Evolutionary conservation across 2,888 invertebrate genomes (phyloP).

Genomic region (Galerucella nymphaeae): DNA sequence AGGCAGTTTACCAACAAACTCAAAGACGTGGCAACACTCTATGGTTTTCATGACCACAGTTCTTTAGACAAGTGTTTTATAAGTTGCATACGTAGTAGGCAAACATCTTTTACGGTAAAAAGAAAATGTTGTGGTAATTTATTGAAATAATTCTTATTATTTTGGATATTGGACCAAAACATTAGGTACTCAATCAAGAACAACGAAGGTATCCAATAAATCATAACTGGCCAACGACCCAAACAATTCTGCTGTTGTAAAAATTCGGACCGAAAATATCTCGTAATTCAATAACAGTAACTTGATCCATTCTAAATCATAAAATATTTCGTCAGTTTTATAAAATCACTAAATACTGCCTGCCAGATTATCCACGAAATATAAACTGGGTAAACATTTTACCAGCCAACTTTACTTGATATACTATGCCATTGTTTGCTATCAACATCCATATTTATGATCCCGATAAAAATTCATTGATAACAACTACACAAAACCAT

Average conservation of each 20-base stretch:
- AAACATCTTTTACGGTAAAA: too few relatives aligned
- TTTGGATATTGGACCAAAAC: too few relatives aligned
- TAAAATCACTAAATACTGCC: neutral
- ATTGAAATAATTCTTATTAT: too few relatives aligned
- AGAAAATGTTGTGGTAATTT: too few relatives aligned
- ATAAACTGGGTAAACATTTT: neutral
- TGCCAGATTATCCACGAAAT: neutral
- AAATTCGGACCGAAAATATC: too few relatives aligned
- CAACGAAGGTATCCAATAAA: too few relatives aligned
- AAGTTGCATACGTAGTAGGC: slow-evolving; percentile 2
- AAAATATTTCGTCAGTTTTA: neutral
- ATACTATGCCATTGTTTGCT: neutral
- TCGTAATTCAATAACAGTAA: too few relatives aligned
- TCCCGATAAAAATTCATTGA: slow-evolving; percentile 1
- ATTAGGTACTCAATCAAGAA: too few relatives aligned
- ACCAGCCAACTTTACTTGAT: neutral
- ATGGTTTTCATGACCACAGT: neutral
- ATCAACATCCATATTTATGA: slow-evolving; percentile 5
- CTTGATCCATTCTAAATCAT: too few relatives aligned
- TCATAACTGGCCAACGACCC: too few relatives aligned
- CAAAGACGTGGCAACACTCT: neutral
- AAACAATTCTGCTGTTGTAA: too few relatives aligned
- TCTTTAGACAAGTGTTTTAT: neutral
- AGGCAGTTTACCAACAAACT: neutral
- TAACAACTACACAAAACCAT: slow-evolving; percentile 1